Conservation (phyloP, 2,797 vertebrate species). For the Macropodus opercularis region DNA sequence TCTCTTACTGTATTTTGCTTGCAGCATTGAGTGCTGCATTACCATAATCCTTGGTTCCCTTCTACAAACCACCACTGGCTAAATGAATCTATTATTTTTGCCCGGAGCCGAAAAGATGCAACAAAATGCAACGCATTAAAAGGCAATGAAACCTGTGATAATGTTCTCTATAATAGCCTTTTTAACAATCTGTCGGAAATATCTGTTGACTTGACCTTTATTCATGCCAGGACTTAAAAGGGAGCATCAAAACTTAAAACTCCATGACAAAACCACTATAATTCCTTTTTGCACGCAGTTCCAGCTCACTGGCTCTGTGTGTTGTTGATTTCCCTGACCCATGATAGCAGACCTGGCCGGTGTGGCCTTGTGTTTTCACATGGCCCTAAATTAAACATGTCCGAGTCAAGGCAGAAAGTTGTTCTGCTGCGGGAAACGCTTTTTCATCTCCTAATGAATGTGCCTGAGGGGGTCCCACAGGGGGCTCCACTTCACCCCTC, state of each 20-base stretch:
- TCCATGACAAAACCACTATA: constrained; percentile 3
- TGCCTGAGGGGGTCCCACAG: constrained; percentile 82
- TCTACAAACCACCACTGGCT: constrained; percentile 82
- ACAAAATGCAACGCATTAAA: constrained; percentile 80
- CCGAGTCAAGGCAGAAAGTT: constrained; percentile 70
- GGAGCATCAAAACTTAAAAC: constrained; percentile 23
- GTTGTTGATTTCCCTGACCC: constrained; percentile 49
- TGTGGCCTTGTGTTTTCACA: constrained; percentile 68
- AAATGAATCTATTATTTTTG: constrained; percentile 83
- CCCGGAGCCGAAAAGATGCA: constrained; percentile 78
- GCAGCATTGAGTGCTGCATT: constrained; percentile 73
- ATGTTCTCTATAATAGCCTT: constrained; percentile 60
- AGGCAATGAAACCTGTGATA: constrained; percentile 69
- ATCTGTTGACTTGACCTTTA: constrained; percentile 61
- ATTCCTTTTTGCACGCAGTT: constrained; percentile 28
- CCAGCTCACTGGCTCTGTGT: constrained; percentile 18
- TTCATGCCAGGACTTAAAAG: constrained; percentile 40
- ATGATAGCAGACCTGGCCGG: constrained; percentile 53
- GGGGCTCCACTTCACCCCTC: constrained; percentile 84
- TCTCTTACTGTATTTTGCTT: constrained; percentile 73
- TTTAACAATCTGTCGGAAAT: constrained; percentile 38
- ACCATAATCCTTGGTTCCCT: constrained; percentile 82
- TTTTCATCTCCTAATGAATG: constrained; percentile 88
- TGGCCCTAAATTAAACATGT: constrained; percentile 83
- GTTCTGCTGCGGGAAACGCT: constrained; percentile 78